Evolutionary conservation across 1,140 invertebrate genomes (phyloP).

Genomic region (Zaprionus africanus): DNA sequence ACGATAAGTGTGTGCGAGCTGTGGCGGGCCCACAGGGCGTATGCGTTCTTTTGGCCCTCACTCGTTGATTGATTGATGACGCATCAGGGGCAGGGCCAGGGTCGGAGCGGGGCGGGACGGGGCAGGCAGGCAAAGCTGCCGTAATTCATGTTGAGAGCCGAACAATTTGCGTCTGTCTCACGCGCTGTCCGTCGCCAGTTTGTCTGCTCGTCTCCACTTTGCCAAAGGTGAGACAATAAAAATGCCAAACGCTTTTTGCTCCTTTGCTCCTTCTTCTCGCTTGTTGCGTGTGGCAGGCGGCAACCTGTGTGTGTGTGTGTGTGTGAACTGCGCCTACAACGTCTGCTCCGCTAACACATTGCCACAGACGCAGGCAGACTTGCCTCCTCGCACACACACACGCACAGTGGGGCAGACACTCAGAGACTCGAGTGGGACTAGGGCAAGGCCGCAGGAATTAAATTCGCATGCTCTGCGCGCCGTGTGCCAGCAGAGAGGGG

Average conservation of each 20-base stretch:
- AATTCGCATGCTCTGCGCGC: constrained; percentile 57
- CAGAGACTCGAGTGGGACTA: constrained; percentile 59
- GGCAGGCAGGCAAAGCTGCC: constrained; percentile 23
- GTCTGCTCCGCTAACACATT: constrained; percentile 9
- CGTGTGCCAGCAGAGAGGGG: constrained; percentile 49
- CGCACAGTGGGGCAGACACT: constrained; percentile 31
- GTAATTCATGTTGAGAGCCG: constrained; percentile 74
- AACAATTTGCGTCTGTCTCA: constrained; percentile 64
- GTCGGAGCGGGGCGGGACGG: not conserved
- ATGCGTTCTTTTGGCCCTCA: constrained; percentile 35
- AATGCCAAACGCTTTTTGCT: constrained; percentile 32
- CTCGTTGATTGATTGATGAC: constrained; percentile 73
- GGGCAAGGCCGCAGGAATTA: constrained; percentile 76
- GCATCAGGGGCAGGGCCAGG: constrained; percentile 34
- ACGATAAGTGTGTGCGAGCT: constrained; percentile 63
- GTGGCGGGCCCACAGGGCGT: constrained; percentile 62
- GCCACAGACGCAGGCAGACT: constrained; percentile 26
- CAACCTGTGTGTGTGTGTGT: constrained; percentile 15
- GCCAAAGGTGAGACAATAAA: constrained; percentile 61
- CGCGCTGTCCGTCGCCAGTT: not conserved
- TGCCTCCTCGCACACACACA: constrained; percentile 5
- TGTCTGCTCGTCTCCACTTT: not conserved
- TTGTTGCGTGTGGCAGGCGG: constrained; percentile 51
- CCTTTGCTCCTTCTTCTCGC: constrained; percentile 20
- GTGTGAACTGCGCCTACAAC: constrained; percentile 31